Evolutionary conservation across 2,113 vertebrate species (phyloP), one percentile per base, ranked within the genome.

Genomic region (Hiodon tergisus): DNA sequence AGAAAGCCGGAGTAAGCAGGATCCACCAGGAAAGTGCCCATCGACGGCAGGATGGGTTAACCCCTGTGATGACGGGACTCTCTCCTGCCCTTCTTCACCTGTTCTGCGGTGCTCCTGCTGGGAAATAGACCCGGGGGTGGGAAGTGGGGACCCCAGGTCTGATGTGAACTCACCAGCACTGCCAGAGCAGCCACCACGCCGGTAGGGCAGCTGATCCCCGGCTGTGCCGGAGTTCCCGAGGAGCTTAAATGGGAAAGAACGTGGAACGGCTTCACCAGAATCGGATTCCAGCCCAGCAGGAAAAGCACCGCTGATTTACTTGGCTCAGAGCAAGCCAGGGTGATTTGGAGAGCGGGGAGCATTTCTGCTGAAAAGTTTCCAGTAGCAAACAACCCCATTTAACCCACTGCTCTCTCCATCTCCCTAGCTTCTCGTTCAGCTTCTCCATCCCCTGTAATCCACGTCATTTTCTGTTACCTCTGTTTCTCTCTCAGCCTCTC

Each of bases 341-440:
- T 61, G 48, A 54, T 63, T 73, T 65, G 71, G 71, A 72, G 71
- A 50, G n/a, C 55, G 71, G 51, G 71, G 57, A 60, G 2, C 13
- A 1, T 61, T 72, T 63, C 31, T 4, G 50, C 61, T 8, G 51
- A 66, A 61, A 54, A 54, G 60, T 73, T 73, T 66, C 72, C 72
- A 66, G 72, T 65, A n/a, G 72, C 50, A 6, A 14, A 52, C 16
- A 69, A 11, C 55, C 11, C 3, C 61, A 47, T 54, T 17, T 48
- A 17, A 46, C 11, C 3, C 61, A 4, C n/a, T 47, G 51, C 50
- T 73, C 51, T 14, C 2, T n/a, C 48, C 59, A 17, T 14, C 14
- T 5, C 47, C 6, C 16, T 31, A 16, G 7, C 62, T 8, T 65
- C 62, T 65, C 60, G 14, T 14, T 2, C 13, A 3, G 4, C 3